Conservation (phyloP, 2,797 vertebrate species). For the Phaenicophaeus curvirostris region DNA sequence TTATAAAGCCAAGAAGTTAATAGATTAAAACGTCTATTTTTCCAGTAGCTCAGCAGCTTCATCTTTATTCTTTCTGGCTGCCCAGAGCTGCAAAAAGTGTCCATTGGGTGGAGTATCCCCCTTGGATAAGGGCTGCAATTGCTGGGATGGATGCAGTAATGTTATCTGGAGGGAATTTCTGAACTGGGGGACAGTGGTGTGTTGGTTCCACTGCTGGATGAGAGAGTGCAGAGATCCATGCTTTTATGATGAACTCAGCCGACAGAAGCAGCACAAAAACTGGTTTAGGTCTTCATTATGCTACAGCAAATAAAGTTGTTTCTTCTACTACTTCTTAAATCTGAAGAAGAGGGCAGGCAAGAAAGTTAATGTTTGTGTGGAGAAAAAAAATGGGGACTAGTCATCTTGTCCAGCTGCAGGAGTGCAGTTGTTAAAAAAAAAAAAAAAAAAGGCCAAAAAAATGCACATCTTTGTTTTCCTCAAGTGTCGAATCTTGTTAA, state of each 20-base stretch:
- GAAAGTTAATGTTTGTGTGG: not conserved
- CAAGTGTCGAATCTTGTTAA: not conserved
- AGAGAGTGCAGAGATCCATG: not conserved
- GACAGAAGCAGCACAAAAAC: not conserved
- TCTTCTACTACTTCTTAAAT: not conserved
- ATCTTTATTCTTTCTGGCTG: not conserved
- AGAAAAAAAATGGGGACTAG: not conserved
- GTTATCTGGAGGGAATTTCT: not conserved
- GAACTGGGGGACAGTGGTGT: not conserved
- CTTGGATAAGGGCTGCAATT: not conserved
- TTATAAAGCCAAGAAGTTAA: not conserved
- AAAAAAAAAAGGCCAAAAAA: not conserved
- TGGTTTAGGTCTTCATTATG: not conserved
- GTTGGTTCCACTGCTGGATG: not conserved
- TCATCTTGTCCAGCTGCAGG: not conserved
- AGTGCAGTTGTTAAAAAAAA: not conserved
- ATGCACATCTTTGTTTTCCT: not conserved
- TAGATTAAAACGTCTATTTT: not conserved
- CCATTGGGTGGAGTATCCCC: not conserved
- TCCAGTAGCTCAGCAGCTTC: not conserved
- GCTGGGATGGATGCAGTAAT: not conserved
- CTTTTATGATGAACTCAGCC: not conserved
- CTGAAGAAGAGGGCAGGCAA: not conserved
- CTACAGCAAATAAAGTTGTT: not conserved
- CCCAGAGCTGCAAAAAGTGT: not conserved